Conservation (phyloP, 2,888 invertebrate species). For the Ophioninae sp. region DNA sequence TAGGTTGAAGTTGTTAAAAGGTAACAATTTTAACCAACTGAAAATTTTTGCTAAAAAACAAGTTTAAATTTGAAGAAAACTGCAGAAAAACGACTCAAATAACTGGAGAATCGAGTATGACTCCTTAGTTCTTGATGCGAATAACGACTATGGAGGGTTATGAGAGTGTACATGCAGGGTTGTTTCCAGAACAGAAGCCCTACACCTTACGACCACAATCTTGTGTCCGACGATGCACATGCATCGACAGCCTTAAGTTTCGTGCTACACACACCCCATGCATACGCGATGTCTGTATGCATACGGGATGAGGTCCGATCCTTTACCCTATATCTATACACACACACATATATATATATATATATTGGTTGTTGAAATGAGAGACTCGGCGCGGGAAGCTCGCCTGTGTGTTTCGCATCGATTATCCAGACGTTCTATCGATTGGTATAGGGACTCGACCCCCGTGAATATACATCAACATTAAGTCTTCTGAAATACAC, state of each 20-base stretch:
- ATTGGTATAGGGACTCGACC: constrained; percentile 62
- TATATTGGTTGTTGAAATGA: constrained; percentile 62
- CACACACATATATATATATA: not conserved
- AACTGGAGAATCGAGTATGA: not conserved
- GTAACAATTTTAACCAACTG: too few relatives aligned
- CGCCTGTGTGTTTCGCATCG: constrained; percentile 68
- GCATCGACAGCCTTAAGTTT: constrained; percentile 50
- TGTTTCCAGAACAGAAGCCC: constrained; percentile 77
- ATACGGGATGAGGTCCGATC: constrained; percentile 16
- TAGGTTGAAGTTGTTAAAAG: too few relatives aligned
- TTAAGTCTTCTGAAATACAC: constrained; percentile 3
- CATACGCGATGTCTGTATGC: not conserved
- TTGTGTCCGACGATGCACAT: constrained; percentile 47
- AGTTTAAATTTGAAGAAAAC: too few relatives aligned
- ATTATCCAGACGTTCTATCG: constrained; percentile 72
- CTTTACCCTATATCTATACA: not conserved
- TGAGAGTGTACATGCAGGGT: constrained; percentile 56
- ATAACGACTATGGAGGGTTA: constrained; percentile 49
- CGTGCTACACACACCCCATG: constrained; percentile 23
- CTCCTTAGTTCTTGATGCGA: too few relatives aligned
- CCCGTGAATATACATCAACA: constrained; percentile 2
- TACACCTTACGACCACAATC: constrained; percentile 67
- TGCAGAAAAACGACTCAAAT: not conserved
- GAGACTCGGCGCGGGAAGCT: constrained; percentile 71
- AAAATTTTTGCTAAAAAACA: too few relatives aligned